A percentile compares a stretch with the other conserved stretches of the same genome.
Conservation (phyloP, 2,888 invertebrate genomes). For the Willowsia nigromaculata region DNA sequence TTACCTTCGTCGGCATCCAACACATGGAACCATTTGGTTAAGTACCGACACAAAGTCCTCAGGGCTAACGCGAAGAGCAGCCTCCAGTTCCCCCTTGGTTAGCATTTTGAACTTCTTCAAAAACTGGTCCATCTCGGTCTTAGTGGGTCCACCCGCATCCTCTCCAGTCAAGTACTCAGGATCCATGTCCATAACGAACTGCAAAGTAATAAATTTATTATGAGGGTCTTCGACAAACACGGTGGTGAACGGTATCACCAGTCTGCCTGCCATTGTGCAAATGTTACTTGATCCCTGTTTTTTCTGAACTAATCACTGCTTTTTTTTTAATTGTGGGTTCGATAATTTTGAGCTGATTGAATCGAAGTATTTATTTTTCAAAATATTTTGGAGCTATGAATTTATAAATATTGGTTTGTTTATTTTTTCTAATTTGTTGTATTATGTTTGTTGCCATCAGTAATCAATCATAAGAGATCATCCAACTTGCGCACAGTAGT, state of each 20-base stretch:
- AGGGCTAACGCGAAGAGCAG: constrained; percentile 90
- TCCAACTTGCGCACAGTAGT: too few relatives aligned
- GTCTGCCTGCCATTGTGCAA: not conserved
- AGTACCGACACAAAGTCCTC: constrained; percentile 91
- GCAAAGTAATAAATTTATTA: constrained; percentile 78
- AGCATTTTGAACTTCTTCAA: constrained; percentile 89
- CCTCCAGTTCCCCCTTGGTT: constrained; percentile 88
- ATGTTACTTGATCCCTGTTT: too few relatives aligned
- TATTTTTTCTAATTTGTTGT: too few relatives aligned
- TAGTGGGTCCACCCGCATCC: constrained; percentile 84
- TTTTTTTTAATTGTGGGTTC: too few relatives aligned
- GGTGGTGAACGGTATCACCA: not conserved
- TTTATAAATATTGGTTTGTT: too few relatives aligned
- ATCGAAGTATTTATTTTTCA: too few relatives aligned
- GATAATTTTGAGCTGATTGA: too few relatives aligned
- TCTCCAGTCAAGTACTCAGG: constrained; percentile 92
- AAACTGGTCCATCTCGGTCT: constrained; percentile 92
- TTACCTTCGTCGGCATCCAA: constrained; percentile 95
- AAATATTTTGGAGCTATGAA: too few relatives aligned
- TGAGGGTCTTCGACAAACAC: not conserved
- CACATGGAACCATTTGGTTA: constrained; percentile 95
- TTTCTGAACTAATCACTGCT: too few relatives aligned
- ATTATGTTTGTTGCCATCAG: too few relatives aligned
- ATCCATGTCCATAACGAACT: constrained; percentile 97
- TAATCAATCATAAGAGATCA: too few relatives aligned